These are phyloP conservation scores for Crenichthys baileyi DNA, from an alignment of 2,797 vertebrate species.

Conservation along the genomic window DNA sequence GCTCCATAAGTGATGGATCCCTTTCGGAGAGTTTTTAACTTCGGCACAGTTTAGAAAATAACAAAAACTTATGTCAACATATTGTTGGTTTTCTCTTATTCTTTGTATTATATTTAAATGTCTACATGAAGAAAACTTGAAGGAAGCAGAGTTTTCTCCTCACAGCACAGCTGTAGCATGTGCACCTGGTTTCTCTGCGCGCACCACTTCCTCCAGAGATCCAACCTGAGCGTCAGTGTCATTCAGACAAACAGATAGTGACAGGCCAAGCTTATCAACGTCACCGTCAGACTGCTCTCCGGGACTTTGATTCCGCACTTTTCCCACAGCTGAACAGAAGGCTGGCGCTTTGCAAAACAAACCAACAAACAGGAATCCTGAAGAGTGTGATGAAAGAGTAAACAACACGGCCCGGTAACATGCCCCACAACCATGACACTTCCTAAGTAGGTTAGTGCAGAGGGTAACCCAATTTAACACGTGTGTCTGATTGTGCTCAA, in stretches of 20 bases:
- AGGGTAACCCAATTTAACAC: constrained; percentile 77
- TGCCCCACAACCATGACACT: constrained; percentile 82
- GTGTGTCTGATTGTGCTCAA: constrained; percentile 53
- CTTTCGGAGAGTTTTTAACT: constrained; percentile 59
- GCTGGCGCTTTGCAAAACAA: constrained; percentile 84
- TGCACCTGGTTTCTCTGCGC: constrained; percentile 52
- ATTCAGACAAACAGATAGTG: constrained; percentile 77
- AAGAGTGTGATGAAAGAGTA: constrained; percentile 84
- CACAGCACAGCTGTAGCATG: constrained; percentile 28
- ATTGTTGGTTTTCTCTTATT: constrained; percentile 35
- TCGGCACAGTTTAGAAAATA: constrained; percentile 35
- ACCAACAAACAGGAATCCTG: constrained; percentile 84
- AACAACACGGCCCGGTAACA: constrained; percentile 80
- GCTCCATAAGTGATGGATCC: constrained; percentile 59
- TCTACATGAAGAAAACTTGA: constrained; percentile 43
- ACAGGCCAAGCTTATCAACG: constrained; percentile 74
- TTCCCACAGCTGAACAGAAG: constrained; percentile 82
- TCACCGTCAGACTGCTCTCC: constrained; percentile 68
- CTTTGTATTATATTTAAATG: constrained; percentile 33
- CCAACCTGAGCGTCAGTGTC: constrained; percentile 71
- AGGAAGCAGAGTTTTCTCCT: constrained; percentile 24
- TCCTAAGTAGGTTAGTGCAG: constrained; percentile 80
- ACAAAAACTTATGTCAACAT: constrained; percentile 28
- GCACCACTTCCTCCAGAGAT: constrained; percentile 66
- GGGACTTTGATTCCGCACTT: constrained; percentile 77